phyloP scores from a whole-genome alignment of 1,140 invertebrate genomes.

The Dendroctonus ponderosae region DNA sequence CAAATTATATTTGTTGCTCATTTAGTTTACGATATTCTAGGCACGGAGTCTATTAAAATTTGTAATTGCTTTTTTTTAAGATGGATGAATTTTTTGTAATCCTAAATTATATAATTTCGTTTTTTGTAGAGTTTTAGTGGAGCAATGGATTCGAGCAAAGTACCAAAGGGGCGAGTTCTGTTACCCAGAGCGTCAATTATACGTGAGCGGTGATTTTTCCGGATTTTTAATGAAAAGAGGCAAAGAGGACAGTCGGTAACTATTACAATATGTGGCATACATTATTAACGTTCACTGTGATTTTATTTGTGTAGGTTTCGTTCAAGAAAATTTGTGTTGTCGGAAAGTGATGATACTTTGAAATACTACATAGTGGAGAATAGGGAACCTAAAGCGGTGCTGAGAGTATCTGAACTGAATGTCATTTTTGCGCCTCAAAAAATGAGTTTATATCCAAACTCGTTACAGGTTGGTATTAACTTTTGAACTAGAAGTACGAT shows the following conservation, averaged over 20 bases:
- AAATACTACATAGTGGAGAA: conserved; percentile 85
- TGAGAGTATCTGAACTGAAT: conserved; percentile 80
- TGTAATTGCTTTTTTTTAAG: too few relatives aligned
- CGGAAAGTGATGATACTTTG: conserved; percentile 74
- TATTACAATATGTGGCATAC: neutral
- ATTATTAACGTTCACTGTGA: neutral
- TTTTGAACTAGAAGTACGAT: too few relatives aligned
- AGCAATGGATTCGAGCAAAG: conserved; percentile 90
- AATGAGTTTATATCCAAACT: conserved; percentile 51
- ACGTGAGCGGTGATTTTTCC: conserved; percentile 76
- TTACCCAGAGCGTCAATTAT: conserved; percentile 71
- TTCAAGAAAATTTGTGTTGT: conserved; percentile 79
- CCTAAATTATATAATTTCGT: neutral
- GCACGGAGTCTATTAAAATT: too few relatives aligned
- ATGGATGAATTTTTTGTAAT: too few relatives aligned
- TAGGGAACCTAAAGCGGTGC: conserved; percentile 78
- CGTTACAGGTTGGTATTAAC: conserved; percentile 21
- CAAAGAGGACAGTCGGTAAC: conserved; percentile 70
- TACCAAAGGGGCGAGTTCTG: conserved; percentile 86
- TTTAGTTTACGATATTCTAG: too few relatives aligned
- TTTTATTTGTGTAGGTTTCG: conserved; percentile 48
- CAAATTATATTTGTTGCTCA: too few relatives aligned
- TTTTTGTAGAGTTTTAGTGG: conserved; percentile 70
- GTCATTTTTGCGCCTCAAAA: conserved; percentile 83
- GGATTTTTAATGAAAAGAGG: conserved; percentile 86